Conservation (phyloP, 2,797 vertebrate species). For the Molothrus aeneus region DNA sequence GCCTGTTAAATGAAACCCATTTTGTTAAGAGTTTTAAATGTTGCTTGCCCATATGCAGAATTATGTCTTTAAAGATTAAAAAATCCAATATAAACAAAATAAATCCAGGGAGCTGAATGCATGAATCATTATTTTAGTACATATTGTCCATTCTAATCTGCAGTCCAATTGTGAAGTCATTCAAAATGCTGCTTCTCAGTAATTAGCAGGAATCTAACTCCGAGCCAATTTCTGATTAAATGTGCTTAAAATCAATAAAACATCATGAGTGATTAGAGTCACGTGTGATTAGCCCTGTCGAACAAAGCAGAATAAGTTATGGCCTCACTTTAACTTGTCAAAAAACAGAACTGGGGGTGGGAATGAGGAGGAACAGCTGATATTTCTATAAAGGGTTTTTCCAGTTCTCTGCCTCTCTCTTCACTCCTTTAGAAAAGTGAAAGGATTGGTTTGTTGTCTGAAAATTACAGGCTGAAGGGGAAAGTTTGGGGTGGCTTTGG, state of each 20-base stretch:
- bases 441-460: constrained; percentile 54
- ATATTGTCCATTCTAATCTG: constrained; percentile 79
- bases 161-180: constrained; percentile 77
- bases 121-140: constrained; percentile 78
- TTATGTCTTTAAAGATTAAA: constrained; percentile 78
- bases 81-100: constrained; percentile 77
- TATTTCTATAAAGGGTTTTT: constrained; percentile 66
- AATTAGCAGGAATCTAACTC: constrained; percentile 81
- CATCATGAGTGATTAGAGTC: constrained; percentile 79
- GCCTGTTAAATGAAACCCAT: constrained; percentile 66
- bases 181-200: constrained; percentile 77
- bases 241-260: constrained; percentile 82
- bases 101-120: constrained; percentile 75
- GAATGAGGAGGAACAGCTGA: constrained; percentile 66
- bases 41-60: constrained; percentile 64
- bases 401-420: constrained; percentile 48
- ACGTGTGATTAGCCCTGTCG: constrained; percentile 76
- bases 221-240: constrained; percentile 81
- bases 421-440: constrained; percentile 26
- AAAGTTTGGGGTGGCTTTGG: constrained; percentile 56
- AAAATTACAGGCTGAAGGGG: constrained; percentile 62
- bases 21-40: constrained; percentile 65
- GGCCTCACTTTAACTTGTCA: constrained; percentile 75
- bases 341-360: constrained; percentile 67
- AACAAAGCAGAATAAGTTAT: constrained; percentile 77